A percentile compares a stretch with the other conserved stretches of the same genome.
Conservation (phyloP, 1,140 invertebrate genomes). For the Rhopalosiphum padi region DNA sequence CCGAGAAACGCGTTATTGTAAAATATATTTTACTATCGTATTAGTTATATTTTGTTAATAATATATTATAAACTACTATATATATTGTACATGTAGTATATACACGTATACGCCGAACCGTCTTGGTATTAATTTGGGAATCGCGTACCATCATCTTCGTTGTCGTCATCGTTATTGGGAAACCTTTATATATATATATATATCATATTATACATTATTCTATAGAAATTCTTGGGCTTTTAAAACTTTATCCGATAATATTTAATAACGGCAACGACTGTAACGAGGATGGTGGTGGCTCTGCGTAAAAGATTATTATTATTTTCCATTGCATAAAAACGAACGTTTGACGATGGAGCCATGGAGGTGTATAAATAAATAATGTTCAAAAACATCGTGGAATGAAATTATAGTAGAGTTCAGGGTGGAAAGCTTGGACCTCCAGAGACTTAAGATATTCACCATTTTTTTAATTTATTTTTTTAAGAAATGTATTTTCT, state of each 20-base stretch:
- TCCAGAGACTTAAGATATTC: not conserved
- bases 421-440: not conserved
- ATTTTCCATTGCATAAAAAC: not conserved
- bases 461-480: not conserved
- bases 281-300: not conserved
- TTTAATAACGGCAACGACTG: not conserved
- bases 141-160: not conserved
- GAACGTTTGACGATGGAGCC: not conserved
- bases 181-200: not conserved
- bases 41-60: slow-evolving; percentile 19
- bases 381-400: not conserved
- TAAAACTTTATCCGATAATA: not conserved
- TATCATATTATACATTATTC: not conserved
- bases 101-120: not conserved
- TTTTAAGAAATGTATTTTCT: not conserved
- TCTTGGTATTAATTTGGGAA: not conserved
- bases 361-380: not conserved
- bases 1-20: not conserved
- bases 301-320: not conserved
- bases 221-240: not conserved
- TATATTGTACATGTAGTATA: not conserved
- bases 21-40: not conserved
- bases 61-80: not conserved
- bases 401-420: not conserved
- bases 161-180: not conserved